Evolutionary conservation across 2,113 vertebrate genomes (phyloP).

Genomic region (Rhodinocichla rosea): DNA sequence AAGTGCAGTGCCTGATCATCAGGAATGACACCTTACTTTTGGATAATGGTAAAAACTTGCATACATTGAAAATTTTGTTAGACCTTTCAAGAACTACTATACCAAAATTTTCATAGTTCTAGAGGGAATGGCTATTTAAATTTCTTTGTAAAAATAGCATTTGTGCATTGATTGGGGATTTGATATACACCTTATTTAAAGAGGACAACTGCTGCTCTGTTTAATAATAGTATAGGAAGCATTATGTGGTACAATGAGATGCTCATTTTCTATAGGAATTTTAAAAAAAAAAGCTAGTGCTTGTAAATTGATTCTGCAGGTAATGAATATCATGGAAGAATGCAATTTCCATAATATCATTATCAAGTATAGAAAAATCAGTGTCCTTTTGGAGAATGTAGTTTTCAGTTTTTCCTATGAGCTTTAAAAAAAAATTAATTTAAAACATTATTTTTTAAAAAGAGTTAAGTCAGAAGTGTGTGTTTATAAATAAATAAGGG

Average conservation of each 20-base stretch:
- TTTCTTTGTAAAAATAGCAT: neutral
- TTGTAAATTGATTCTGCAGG: neutral
- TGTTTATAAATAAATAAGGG: neutral
- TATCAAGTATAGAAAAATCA: neutral
- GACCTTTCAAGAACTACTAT: neutral
- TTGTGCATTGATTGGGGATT: neutral
- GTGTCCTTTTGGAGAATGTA: neutral
- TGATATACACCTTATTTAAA: neutral
- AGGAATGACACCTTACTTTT: conserved; percentile 47
- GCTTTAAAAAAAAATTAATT: neutral
- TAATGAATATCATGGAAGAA: neutral
- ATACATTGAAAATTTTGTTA: neutral
- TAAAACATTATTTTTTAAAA: neutral
- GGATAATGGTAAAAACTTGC: conserved; percentile 3
- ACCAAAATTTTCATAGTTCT: neutral
- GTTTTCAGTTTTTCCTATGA: neutral
- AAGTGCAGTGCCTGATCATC: conserved; percentile 57
- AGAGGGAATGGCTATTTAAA: neutral
- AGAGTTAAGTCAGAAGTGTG: neutral
- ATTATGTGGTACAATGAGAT: neutral
- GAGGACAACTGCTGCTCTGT: neutral
- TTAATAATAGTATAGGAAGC: neutral
- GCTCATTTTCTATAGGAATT: neutral
- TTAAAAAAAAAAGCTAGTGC: neutral
- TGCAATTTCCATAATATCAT: neutral